Percentiles rank a stretch among this genome's conserved stretches.
Conservation (phyloP, 2,888 invertebrate genomes). For the Netelia melanura region DNA sequence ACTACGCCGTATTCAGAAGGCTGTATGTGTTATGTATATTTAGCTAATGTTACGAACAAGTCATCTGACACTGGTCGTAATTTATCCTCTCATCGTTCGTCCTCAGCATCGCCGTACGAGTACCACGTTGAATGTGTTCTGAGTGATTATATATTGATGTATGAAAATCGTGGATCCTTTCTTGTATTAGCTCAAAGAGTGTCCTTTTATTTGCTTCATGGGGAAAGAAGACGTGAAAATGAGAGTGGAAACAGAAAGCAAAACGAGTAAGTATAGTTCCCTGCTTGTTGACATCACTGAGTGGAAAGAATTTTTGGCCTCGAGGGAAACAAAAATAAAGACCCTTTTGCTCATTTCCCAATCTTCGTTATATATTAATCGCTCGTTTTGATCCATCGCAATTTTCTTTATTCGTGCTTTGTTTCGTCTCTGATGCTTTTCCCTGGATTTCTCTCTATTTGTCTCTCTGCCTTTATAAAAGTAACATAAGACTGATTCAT, state of each 20-base stretch:
- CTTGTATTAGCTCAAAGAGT: no score
- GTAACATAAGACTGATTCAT: conserved; percentile 38
- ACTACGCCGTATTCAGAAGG: conserved; percentile 34
- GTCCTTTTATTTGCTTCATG: no score
- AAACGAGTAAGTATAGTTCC: not conserved
- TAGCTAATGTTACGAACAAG: conserved; percentile 66
- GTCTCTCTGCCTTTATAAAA: not conserved
- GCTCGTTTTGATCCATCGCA: conserved; percentile 18
- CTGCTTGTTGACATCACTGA: conserved; percentile 14
- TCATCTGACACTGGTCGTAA: conserved; percentile 56
- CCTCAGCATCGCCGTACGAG: not conserved
- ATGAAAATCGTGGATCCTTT: no score
- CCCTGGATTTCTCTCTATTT: not conserved
- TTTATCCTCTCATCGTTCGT: conserved; percentile 3
- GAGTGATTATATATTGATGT: no score
- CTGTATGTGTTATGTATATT: conserved; percentile 55
- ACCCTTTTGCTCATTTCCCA: conserved; percentile 5
- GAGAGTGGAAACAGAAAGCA: not conserved
- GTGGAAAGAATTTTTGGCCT: conserved; percentile 17
- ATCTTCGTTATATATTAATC: conserved; percentile 31
- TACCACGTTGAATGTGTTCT: not conserved
- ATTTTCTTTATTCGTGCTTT: conserved; percentile 6
- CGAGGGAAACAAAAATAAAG: conserved; percentile 3
- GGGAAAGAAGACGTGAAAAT: not conserved
- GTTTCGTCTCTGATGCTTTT: conserved; percentile 8